Conservation (phyloP, 2,888 invertebrate genomes). For the Diaphora mendica region DNA sequence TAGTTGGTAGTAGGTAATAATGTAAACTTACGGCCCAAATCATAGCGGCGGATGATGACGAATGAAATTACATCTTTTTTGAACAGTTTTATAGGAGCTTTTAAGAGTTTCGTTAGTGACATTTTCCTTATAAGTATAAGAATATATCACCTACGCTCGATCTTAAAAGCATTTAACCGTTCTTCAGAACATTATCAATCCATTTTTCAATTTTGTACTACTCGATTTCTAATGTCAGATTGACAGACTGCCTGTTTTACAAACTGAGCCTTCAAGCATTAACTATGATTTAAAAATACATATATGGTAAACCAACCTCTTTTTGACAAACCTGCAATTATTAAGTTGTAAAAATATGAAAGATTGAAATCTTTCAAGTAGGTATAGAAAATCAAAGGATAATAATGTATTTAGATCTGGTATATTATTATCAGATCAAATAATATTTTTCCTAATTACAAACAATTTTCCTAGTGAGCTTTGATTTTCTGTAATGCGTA, state of each 20-base stretch:
- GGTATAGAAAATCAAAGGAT: too few species aligned
- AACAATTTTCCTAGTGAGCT: too few species aligned
- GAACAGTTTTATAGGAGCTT: constrained; percentile 71
- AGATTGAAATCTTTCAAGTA: too few species aligned
- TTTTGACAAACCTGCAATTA: neutral
- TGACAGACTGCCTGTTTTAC: neutral
- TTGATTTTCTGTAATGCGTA: too few species aligned
- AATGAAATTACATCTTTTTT: constrained; percentile 79
- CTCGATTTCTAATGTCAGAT: constrained; percentile 6
- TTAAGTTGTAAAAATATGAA: too few species aligned
- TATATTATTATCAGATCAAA: too few species aligned
- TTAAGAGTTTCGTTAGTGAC: constrained; percentile 75
- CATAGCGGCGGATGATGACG: constrained; percentile 73
- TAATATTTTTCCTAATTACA: too few species aligned
- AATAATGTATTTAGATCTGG: too few species aligned
- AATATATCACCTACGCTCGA: constrained; percentile 12
- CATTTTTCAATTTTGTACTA: constrained; percentile 19
- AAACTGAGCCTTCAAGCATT: neutral
- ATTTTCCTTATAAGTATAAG: constrained; percentile 51
- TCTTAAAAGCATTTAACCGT: constrained; percentile 29
- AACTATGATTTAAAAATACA: neutral
- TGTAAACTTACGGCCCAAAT: constrained; percentile 71
- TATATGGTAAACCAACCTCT: neutral
- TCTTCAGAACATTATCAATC: constrained; percentile 4
- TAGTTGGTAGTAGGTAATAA: neutral